Percentiles rank a stretch among this genome's conserved stretches.
Conservation (phyloP, 2,888 invertebrate species). For the Lypha dubia region DNA sequence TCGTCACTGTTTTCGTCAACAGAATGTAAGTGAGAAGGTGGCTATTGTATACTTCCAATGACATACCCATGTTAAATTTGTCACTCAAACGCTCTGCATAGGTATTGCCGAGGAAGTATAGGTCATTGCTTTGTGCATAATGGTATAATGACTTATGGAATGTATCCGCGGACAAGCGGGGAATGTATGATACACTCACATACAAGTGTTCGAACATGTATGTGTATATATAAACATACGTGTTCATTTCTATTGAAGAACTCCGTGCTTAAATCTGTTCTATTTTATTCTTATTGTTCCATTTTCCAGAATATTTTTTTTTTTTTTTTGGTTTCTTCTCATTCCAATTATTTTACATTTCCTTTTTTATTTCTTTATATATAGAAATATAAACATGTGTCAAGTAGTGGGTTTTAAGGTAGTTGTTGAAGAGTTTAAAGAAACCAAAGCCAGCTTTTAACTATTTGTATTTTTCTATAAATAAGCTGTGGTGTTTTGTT, state of each 20-base stretch:
- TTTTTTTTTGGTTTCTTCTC: too few species aligned
- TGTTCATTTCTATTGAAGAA: conserved; percentile 26
- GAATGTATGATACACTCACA: too few species aligned
- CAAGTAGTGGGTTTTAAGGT: conserved; percentile 54
- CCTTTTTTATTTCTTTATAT: conserved; percentile 10
- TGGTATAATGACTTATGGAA: too few species aligned
- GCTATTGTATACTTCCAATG: too few species aligned
- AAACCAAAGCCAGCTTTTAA: conserved; percentile 42
- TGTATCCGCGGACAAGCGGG: too few species aligned
- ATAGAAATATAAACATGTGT: conserved; percentile 31
- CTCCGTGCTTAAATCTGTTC: conserved; percentile 32
- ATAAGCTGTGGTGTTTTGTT: conserved; percentile 34
- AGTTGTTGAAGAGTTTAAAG: conserved; percentile 47
- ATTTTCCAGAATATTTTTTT: conserved; percentile 33
- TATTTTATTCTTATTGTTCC: conserved; percentile 49
- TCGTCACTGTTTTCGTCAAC: too few species aligned
- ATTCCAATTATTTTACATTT: background rate
- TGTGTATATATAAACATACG: background rate
- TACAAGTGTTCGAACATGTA: too few species aligned
- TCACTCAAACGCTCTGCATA: too few species aligned
- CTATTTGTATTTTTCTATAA: conserved; percentile 36
- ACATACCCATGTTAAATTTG: too few species aligned
- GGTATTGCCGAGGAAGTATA: too few species aligned
- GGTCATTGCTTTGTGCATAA: too few species aligned
- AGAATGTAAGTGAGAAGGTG: too few species aligned